Evolutionary conservation across 2,113 vertebrate genomes (phyloP), one percentile per base, ranked within the genome.

Genomic region (Cairina moschata): DNA sequence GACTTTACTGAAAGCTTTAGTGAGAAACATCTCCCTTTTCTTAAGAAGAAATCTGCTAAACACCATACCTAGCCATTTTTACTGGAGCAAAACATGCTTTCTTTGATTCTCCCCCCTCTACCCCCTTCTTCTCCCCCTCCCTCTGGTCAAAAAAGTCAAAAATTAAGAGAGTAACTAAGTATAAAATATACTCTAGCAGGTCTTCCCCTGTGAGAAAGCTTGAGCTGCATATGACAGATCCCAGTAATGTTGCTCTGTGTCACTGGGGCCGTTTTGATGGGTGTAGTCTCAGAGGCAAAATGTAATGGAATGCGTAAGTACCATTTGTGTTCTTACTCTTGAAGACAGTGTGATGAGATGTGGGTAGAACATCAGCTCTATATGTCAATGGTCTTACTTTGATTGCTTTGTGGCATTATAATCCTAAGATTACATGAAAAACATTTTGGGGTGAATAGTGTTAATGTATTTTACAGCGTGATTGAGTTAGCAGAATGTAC

Each of bases 401-500:
- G 77, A 58, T 96, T 97, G 80, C 82, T 93, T 95, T 89, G 88
- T 95, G 76, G 97, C 95, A 94, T 54, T 74, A 5, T 68, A 52
- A 65, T 76, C 85, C 96, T 85, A 74, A 46, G 58, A 91, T 90
- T 34, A 63, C 84, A 50, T 26, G 48, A 52, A 78, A 89, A 76
- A 44, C n/a, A 5, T 79, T 94, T 66, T 26, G 80, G 62, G 69
- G 71, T 86, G 86, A 92, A 69, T 52, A 54, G 90, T 87, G 95
- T 93, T 98, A 97, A 98, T 97, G 97, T 63, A 56, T 97, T 98
- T 97, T 94, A 56, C 97, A 98, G 96, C 46, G 88, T 96, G 96
- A 97, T 97, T 92, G 97, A 92, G 97, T 97, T 97, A 95, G 74
- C 97, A 97, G 97, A 91, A 69, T 18, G 52, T 91, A 2, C 67